Conservation (phyloP, 2,113 vertebrate species). For the Rhizomys pruinosus region DNA sequence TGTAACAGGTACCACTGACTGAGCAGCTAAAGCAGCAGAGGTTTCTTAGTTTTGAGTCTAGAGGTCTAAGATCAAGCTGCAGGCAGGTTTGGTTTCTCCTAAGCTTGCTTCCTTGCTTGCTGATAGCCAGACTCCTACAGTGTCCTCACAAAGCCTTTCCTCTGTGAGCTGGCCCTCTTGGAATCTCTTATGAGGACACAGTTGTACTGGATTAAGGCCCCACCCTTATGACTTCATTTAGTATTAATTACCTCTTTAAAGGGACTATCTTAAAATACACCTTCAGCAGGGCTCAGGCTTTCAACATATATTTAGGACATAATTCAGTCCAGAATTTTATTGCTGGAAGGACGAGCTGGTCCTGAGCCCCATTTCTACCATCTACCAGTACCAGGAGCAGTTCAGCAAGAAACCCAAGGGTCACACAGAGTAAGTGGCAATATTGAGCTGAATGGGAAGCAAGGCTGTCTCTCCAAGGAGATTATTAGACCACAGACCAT, state of each 20-base stretch:
- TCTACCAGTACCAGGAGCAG: not conserved
- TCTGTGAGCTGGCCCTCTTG: not conserved
- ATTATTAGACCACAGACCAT: not conserved
- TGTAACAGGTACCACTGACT: not conserved
- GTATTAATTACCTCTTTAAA: not conserved
- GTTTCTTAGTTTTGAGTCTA: not conserved
- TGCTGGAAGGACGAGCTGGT: not conserved
- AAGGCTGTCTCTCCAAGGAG: too few species aligned
- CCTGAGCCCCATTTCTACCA: not conserved
- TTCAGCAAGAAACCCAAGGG: not conserved
- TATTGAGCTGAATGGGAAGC: not conserved
- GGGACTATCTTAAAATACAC: not conserved
- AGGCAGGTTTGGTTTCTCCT: not conserved
- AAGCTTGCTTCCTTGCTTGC: not conserved
- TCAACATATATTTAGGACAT: not conserved
- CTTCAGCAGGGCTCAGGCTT: not conserved
- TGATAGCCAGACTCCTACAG: not conserved
- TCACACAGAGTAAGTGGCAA: not conserved
- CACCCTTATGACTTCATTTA: not conserved
- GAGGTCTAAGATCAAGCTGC: not conserved
- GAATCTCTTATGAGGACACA: not conserved
- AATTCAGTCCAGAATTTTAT: not conserved
- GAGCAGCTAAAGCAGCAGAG: not conserved
- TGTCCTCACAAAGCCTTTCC: not conserved
- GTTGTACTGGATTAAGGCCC: not conserved